These are phyloP conservation scores for Tautogolabrus adspersus DNA, from an alignment of 2,113 vertebrate genomes.

Conservation along the genomic window DNA sequence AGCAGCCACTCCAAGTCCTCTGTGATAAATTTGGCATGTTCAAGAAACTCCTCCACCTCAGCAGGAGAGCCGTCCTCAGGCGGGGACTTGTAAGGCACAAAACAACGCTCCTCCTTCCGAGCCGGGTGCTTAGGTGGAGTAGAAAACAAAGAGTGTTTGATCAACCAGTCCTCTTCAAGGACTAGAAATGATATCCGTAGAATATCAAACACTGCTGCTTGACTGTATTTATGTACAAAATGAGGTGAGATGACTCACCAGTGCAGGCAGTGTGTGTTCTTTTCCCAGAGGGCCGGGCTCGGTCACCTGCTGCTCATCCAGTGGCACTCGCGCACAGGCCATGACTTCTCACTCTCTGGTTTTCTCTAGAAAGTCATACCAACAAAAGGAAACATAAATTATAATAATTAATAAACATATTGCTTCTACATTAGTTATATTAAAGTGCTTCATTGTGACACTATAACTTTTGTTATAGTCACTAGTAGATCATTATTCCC, in stretches of 20 bases:
- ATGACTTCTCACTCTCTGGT: slow-evolving; percentile 55
- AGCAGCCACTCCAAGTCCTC: slow-evolving; percentile 97
- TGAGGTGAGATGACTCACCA: slow-evolving; percentile 84
- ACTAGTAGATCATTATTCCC: too few species aligned
- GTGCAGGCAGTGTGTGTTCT: slow-evolving; percentile 87
- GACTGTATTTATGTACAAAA: not conserved
- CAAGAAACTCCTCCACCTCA: slow-evolving; percentile 92
- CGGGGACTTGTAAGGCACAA: slow-evolving; percentile 91
- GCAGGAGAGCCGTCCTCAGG: slow-evolving; percentile 85
- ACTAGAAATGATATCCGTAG: too few species aligned
- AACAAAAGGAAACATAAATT: not conserved
- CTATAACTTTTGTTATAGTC: too few species aligned
- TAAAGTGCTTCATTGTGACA: too few species aligned
- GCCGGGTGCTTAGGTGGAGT: slow-evolving; percentile 86
- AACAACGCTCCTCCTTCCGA: slow-evolving; percentile 90
- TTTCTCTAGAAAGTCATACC: not conserved
- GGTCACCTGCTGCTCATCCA: slow-evolving; percentile 92
- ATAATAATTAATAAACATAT: not conserved
- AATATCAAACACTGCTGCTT: not conserved
- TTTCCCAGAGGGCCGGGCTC: slow-evolving; percentile 85
- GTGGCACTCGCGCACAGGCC: slow-evolving; percentile 84
- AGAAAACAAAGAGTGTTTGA: not conserved
- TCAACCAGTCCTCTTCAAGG: not conserved
- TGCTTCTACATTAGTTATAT: not conserved
- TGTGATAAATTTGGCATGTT: slow-evolving; percentile 89